Base-by-base conservation (phyloP, 2,888 invertebrate species). In the Andricus quercusramuli region DNA sequence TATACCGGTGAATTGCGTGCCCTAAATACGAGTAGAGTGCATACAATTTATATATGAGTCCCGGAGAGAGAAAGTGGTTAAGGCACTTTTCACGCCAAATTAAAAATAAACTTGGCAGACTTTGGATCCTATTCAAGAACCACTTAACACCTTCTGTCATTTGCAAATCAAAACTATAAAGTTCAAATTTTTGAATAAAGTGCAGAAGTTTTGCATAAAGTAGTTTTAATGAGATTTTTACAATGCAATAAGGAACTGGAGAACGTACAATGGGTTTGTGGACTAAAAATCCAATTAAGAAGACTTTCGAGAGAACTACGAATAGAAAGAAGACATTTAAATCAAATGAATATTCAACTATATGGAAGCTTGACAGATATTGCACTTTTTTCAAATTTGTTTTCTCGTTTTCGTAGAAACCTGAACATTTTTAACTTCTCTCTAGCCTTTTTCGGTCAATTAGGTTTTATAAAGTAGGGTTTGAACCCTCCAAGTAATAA, bases 1-100 rank as follows among this genome's bases (percentile, higher is more conserved):
- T 20, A 47, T 56, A 51, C 47, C 25, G 3, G 47, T 56, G 29
- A 78, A 79, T 62, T 76, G 37, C 41, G 51, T 32, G 37, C 44
- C 51, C 77, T 20, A 64, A 44, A 78, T 80, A 44, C 44, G 44
- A 44, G 44, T 44, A 32, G 51, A 32, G 2, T 41, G 62, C 62
- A 41, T 13, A 44, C 32, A 68, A 62, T 51, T 51, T 66, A 65
- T 79, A 65, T 79, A 65, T 79, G 56, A 84, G 51, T 51, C 11
- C 25, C 41, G 20, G 37, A 66, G 77, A 51, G 77, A 56, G 74
- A 74, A 74, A 74, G 74, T 74, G 74, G 74, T 56, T 51, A 29
- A 70, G 70, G 51, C 47, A 70, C 47, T 74, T 74, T 74, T 56
- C 74, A 56, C 32, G 74, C 32, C 56, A 74, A 74, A 74, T 74